Evolutionary conservation across 2,888 invertebrate genomes (phyloP), one percentile per base, ranked within the genome.

Genomic region (Epirrhoe alternata): DNA sequence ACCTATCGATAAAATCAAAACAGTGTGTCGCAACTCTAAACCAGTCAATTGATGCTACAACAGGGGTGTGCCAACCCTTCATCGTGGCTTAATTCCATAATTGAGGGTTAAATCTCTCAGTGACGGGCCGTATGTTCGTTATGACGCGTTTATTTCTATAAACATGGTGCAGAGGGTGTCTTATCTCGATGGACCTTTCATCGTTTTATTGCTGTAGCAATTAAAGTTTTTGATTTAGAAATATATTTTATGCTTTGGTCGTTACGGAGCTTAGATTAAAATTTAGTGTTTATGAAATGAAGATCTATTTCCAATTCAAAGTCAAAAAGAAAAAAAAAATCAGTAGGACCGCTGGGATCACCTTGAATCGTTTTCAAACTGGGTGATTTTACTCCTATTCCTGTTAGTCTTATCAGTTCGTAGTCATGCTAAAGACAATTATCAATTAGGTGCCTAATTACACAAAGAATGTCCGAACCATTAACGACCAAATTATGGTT

Each of bases 31-130:
- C 80, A 72, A 61, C 82, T 69, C 79, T 83, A 77, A 70, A 61
- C 59, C 64, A 72, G 73, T 82, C 80, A 82, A 85, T 86, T 79
- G 81, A 74, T 81, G 75, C 80, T 84, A 74, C 83, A 74, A 76
- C 83, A 81, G 86, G 87, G 88, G 82, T 74, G 73, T 79, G 72
- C 81, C 24, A 90, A 90, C 92, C 92, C 91, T 92, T 91, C 89
- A 87, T 71, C 84, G 79, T 80, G 77, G 86, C 87, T 89, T 92
- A 92, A 92, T 92, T 89, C 88, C 84, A 92, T 92, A 92, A 92
- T 92, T 92, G 92, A 92, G 91, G 91, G 91, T 89, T 90, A 91
- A 92, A 89, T 88, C 91, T 84, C 80, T 78, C 77, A 83, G 83
- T 89, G 87, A 88, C 84, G 89, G 84, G 87, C 81, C 80, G 76